A percentile compares a stretch with the other conserved stretches of the same genome.
phyloP scores from a whole-genome alignment of 2,797 vertebrate species.

The Halcyon smyrnensis region DNA sequence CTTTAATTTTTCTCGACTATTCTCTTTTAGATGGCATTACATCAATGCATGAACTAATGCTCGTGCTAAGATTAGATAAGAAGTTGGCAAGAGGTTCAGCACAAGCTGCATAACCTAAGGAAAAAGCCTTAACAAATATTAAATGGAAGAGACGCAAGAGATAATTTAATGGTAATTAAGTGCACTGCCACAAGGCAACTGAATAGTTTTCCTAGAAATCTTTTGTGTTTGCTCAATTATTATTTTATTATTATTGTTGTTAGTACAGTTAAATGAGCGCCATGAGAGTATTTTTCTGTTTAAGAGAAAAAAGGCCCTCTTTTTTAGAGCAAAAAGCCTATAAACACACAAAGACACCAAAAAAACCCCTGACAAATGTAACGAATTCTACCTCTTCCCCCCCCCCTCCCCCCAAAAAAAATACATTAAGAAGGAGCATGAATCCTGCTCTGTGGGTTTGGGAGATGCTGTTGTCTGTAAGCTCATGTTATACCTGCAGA shows the following conservation, averaged over 20 bases:
- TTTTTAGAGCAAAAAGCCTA: background rate
- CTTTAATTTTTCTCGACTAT: slow-evolving; percentile 16
- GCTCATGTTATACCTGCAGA: background rate
- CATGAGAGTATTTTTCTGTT: background rate
- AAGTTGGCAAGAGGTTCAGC: background rate
- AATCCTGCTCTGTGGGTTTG: background rate
- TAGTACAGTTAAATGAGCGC: background rate
- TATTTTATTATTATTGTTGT: background rate
- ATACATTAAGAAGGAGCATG: background rate
- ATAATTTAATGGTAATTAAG: slow-evolving; percentile 59
- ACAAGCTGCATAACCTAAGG: background rate
- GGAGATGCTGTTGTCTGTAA: background rate
- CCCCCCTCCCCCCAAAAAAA: background rate
- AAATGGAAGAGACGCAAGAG: slow-evolving; percentile 25
- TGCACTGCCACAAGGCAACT: background rate
- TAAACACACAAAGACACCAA: background rate
- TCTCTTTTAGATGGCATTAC: slow-evolving; percentile 28
- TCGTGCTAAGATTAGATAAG: background rate
- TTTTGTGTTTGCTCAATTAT: slow-evolving; percentile 45
- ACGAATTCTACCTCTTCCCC: background rate
- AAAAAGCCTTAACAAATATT: slow-evolving; percentile 19
- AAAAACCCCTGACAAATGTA: background rate
- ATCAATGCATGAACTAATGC: background rate
- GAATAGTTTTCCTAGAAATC: slow-evolving; percentile 28
- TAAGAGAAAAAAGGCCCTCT: background rate